Conservation (phyloP, 2,888 invertebrate species). For the Noctua comes region DNA sequence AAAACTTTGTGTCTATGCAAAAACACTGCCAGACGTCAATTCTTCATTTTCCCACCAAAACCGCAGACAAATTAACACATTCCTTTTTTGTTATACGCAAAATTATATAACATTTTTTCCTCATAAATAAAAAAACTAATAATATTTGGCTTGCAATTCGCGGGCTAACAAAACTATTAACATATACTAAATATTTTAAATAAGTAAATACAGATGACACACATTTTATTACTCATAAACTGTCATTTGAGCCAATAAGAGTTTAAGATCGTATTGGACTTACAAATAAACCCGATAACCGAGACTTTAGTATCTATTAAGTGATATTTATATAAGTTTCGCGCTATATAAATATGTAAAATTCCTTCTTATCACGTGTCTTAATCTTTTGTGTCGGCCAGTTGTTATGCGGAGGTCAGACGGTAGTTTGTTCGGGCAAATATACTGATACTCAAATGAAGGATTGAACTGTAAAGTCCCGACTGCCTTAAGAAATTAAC, state of each 20-base stretch:
- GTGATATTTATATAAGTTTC: conserved; percentile 50
- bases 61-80: conserved; percentile 41
- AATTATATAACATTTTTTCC: conserved; percentile 50
- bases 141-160: conserved; percentile 68
- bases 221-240: conserved; percentile 59
- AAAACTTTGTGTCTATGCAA: not conserved
- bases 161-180: conserved; percentile 67
- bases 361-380: conserved; percentile 40
- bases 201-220: conserved; percentile 67
- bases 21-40: not conserved
- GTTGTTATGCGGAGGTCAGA: conserved; percentile 20
- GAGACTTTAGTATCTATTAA: conserved; percentile 39
- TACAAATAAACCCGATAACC: conserved; percentile 41
- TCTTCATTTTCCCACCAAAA: conserved; percentile 25
- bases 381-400: conserved; percentile 31
- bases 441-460: conserved; percentile 11
- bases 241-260: conserved; percentile 61
- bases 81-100: conserved; percentile 24
- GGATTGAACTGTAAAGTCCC: not conserved
- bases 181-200: conserved; percentile 65
- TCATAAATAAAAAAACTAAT: conserved; percentile 54
- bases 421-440: conserved; percentile 23
- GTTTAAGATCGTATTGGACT: conserved; percentile 50
- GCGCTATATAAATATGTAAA: conserved; percentile 26
- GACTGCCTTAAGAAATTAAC: not conserved